Conservation (phyloP, 1,140 invertebrate genomes). For the Neodiprion lecontei region DNA sequence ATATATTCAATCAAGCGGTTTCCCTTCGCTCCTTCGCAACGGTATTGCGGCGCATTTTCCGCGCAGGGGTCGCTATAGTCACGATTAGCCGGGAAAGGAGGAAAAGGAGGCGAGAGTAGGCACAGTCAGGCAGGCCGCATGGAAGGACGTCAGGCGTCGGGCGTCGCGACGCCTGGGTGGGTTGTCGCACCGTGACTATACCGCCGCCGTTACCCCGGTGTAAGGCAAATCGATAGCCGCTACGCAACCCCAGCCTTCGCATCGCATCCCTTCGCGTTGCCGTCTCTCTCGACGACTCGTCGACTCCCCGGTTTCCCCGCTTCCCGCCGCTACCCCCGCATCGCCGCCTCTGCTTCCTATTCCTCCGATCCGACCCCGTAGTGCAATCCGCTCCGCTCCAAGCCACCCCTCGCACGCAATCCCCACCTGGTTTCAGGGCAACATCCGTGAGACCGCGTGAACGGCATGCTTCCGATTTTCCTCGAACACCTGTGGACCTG, state of each 20-base stretch:
- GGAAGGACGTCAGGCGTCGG: background rate
- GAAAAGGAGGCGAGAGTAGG: background rate
- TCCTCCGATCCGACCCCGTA: no score
- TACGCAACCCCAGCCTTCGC: conserved; percentile 3
- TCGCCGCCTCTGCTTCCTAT: background rate
- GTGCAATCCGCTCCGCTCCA: no score
- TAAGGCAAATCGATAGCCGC: conserved; percentile 4
- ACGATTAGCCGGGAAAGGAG: background rate
- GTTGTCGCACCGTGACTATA: background rate
- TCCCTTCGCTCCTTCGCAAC: background rate
- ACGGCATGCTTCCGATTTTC: background rate
- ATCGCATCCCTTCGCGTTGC: background rate
- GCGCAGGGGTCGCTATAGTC: no score
- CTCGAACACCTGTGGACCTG: background rate
- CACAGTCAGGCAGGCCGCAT: background rate
- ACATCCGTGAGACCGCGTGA: background rate
- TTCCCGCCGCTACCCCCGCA: background rate
- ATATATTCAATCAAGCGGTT: background rate
- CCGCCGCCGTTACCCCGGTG: background rate
- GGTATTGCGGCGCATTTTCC: no score
- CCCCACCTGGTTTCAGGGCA: background rate
- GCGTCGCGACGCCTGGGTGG: background rate
- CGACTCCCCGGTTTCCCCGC: no score
- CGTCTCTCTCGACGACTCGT: background rate
- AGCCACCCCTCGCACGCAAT: no score